A percentile compares a stretch with the other conserved stretches of the same genome.
Evolutionary conservation across 2,113 vertebrate species (phyloP).

Genomic region (Pavo muticus): DNA sequence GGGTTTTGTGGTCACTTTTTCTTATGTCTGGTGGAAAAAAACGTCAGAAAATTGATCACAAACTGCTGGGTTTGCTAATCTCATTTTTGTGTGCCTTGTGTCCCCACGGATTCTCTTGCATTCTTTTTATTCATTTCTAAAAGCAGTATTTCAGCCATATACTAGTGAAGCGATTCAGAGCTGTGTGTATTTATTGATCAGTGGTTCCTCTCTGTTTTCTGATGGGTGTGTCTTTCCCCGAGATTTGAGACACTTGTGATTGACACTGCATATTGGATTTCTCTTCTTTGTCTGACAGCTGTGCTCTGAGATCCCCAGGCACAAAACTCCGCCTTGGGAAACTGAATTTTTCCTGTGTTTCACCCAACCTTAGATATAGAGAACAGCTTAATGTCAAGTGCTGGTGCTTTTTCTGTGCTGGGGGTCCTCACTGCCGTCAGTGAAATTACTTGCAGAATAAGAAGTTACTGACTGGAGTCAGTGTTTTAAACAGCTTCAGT

Average conservation of each 20-base stretch:
- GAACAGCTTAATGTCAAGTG: background rate
- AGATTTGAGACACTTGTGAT: background rate
- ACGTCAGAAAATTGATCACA: background rate
- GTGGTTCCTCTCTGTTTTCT: background rate
- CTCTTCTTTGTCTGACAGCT: background rate
- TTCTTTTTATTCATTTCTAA: background rate
- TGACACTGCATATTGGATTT: background rate
- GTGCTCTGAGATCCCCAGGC: background rate
- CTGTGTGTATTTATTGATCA: background rate
- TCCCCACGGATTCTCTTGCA: background rate
- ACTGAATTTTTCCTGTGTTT: background rate
- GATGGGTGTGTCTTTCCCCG: background rate
- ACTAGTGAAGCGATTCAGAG: background rate
- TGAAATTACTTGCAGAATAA: background rate
- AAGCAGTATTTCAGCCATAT: background rate
- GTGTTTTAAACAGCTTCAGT: background rate
- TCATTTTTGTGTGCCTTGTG: background rate
- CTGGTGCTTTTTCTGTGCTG: background rate
- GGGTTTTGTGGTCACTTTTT: background rate
- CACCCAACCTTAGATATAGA: background rate
- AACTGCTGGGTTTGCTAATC: background rate
- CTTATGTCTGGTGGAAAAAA: background rate
- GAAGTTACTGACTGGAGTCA: background rate
- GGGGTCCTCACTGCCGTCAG: background rate
- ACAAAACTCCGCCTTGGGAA: background rate